A percentile compares a stretch with the other conserved stretches of the same genome.
phyloP scores from a whole-genome alignment of 2,797 vertebrate genomes.

The Molossus alvarezi region DNA sequence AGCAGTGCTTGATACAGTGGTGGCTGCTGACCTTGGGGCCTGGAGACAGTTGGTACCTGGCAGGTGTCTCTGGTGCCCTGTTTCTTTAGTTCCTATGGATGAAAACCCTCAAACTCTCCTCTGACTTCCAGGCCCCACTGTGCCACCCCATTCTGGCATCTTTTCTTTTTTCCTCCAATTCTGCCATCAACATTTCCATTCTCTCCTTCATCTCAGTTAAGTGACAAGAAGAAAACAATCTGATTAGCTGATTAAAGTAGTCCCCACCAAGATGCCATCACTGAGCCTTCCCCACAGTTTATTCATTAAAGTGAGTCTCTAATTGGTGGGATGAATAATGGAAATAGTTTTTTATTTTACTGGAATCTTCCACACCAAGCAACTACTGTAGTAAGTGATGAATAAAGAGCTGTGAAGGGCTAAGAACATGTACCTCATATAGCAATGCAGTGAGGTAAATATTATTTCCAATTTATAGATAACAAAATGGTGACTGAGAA shows the following conservation, averaged over 20 bases:
- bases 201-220: conserved; percentile 65
- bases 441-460: background rate
- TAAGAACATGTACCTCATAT: background rate
- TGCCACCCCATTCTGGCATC: background rate
- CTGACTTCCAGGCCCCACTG: background rate
- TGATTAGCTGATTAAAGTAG: conserved; percentile 76
- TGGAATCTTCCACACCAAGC: background rate
- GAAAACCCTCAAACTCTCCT: background rate
- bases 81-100: background rate
- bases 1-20: background rate
- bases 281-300: conserved; percentile 56
- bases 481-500: conserved; percentile 3
- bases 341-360: conserved; percentile 36
- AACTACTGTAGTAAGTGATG: conserved; percentile 23
- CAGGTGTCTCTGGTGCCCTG: background rate
- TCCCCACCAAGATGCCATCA: conserved; percentile 63
- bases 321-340: conserved; percentile 34
- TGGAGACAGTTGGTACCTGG: background rate
- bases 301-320: conserved; percentile 68
- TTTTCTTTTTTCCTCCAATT: background rate
- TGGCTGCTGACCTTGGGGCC: background rate
- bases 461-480: background rate
- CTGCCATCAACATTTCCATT: conserved; percentile 47
- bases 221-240: conserved; percentile 72
- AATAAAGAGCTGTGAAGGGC: conserved; percentile 2